Evolutionary conservation across 2,113 vertebrate species (phyloP).

Genomic region (Thomomys bottae): DNA sequence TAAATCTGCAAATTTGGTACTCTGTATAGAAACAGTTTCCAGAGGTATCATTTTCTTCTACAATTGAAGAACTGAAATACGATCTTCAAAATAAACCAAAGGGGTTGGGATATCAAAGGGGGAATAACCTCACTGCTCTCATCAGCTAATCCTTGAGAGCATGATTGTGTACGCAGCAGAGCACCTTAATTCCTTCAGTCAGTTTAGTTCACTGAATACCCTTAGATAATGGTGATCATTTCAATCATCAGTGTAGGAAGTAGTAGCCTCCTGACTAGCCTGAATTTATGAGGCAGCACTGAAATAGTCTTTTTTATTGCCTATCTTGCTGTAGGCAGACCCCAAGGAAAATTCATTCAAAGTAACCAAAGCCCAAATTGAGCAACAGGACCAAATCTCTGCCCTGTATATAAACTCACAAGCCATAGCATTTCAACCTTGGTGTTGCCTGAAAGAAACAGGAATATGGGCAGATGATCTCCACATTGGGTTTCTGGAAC

Average conservation of each 20-base stretch:
- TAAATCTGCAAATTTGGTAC: constrained; percentile 79
- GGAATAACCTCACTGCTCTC: not conserved
- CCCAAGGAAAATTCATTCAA: not conserved
- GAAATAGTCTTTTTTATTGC: not conserved
- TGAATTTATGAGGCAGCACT: constrained; percentile 21
- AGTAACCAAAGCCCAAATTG: too few species aligned
- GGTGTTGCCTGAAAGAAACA: not conserved
- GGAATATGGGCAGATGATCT: not conserved
- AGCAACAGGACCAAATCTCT: not conserved
- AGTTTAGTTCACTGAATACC: too few species aligned
- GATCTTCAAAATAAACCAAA: constrained; percentile 41
- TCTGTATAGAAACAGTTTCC: constrained; percentile 13
- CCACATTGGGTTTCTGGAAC: not conserved
- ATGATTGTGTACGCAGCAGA: not conserved
- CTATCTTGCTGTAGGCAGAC: not conserved
- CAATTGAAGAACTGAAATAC: constrained; percentile 27
- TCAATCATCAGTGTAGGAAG: constrained; percentile 19
- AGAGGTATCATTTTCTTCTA: not conserved
- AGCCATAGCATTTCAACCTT: constrained; percentile 8
- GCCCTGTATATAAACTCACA: not conserved
- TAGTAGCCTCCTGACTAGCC: not conserved
- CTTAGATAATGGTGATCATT: too few species aligned
- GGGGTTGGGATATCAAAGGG: constrained; percentile 4
- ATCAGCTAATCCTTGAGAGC: too few species aligned
- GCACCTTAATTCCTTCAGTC: not conserved